Evolutionary conservation across 2,113 vertebrate species (phyloP).

Genomic region (Alligator sinensis): DNA sequence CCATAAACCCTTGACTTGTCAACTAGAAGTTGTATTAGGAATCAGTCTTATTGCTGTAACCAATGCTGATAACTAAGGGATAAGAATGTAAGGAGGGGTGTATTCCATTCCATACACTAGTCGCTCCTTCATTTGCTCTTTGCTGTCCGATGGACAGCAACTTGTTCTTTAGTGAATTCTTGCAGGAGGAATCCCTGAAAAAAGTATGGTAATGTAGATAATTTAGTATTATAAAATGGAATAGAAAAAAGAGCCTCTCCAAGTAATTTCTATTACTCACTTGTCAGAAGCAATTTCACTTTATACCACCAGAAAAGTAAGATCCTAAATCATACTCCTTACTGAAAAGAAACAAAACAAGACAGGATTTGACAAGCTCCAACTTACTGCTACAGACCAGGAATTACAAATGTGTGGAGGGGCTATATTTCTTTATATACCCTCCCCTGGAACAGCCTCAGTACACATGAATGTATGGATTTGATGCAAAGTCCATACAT

Average conservation of each 20-base stretch:
- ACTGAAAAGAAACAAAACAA: not conserved
- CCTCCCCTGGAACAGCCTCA: too few species aligned
- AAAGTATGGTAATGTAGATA: not conserved
- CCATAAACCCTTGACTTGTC: not conserved
- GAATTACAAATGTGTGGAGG: too few species aligned
- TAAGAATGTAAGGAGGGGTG: not conserved
- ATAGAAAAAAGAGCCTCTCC: not conserved
- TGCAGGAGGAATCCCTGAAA: not conserved
- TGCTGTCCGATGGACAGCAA: not conserved
- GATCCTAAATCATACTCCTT: not conserved
- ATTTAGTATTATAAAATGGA: rapidly evolving
- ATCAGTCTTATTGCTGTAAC: not conserved
- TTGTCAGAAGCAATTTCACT: not conserved
- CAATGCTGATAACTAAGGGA: not conserved
- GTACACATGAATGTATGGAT: too few species aligned
- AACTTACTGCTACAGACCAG: not conserved
- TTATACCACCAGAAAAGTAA: not conserved
- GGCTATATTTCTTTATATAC: too few species aligned
- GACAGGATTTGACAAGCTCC: not conserved
- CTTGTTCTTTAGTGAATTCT: not conserved
- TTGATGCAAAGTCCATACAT: too few species aligned
- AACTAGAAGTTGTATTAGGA: not conserved
- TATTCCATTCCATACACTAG: not conserved
- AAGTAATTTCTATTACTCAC: not conserved
- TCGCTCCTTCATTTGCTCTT: not conserved